Base-by-base conservation (phyloP, 2,113 vertebrate genomes). In the Phrynosoma platyrhinos region DNA sequence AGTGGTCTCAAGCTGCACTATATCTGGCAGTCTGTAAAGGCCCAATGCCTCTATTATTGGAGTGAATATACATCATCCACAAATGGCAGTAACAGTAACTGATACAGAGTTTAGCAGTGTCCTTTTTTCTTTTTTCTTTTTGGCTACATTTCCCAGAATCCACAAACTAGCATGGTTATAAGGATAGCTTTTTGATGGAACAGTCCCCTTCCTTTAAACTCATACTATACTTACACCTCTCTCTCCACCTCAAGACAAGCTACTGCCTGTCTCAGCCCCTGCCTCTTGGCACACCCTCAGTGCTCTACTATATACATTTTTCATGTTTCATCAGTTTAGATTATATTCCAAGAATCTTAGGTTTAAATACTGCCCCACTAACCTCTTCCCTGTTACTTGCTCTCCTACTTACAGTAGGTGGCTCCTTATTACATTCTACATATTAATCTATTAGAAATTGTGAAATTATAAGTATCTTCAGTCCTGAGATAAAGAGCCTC, bases 401-500 rank as follows among this genome's bases (percentile, higher is more conserved):
- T 69, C 47, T 84, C 58, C 36, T 84, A 25, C 64, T 79, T 62
- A 58, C 27, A 55, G 27, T 13, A 69, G n/a, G 23, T 68, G 42
- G 16, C 69, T 93, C 83, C 71, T 13, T 83, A 91, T 88, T 86
- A 68, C 69, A 27, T 10, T 88, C 82, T 36, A 89, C 47, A 89
- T 91, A 90, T 90, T 53, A 58, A 40, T 90, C 90, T 74, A 90
- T 86, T 92, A 83, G 91, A 92, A 87, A 47, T 55, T 88, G 90
- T 42, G 68, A 75, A 91, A 74, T 58, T 32, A 79, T 89, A 95
- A 93, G 52, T 30, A 1, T 91, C 92, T 94, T 84, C 53, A 88
- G 93, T 91, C 94, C 93, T 93, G 94, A 95, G 91, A 87, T 90
- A 91, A 91, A 82, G 87, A 94, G 89, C 85, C 86, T 95, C 91